Evolutionary conservation across 2,888 invertebrate genomes (phyloP), one percentile per base, ranked within the genome.

Genomic region (Lysandra coridon): DNA sequence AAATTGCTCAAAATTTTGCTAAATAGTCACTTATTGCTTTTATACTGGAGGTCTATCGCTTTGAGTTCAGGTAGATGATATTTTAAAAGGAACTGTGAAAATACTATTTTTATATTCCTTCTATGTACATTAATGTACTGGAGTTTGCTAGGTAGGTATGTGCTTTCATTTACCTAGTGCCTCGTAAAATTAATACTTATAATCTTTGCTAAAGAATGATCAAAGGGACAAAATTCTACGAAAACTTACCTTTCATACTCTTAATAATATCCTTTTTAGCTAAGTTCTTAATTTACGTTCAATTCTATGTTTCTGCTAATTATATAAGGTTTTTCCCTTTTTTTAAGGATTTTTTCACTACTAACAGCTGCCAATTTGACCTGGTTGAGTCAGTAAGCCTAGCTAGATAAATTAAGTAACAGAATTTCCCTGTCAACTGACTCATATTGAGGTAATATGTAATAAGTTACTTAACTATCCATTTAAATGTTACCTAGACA

Each of bases 1-100:
- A 75, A 75, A 75, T 75, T 62, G 79, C 79, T 64, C 44, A 75
- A 79, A 79, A 64, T 64, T 74, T 79, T 30, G 79, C 60, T 75
- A 76, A 76, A 76, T 57, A 76, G 76, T 76, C 76, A 76, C 14
- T 76, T 76, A 53, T 49, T 44, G 40, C 40, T 74, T 73, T 75
- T 44, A 44, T 49, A 12, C 49, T 75, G 75, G 23, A 75, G 44
- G 30, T 75, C 12, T 75, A 23, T 44, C 49, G 49, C 23, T 44
- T 44, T 75, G 75, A 49, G 49, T 12, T 49, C 12, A 49, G 14
- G 75, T 75, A 23, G 12, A 49, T 30, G 5, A 1, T 49, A 44
- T 49, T 75, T 40, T 49, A 17, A 57, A 57, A 57, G 57, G 17
- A 57, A 17, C 57, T 57, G 57, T 57, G 17, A 57, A 57, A 57